Evolutionary conservation across 1,140 invertebrate genomes (phyloP).

Genomic region (Zaprionus ghesquierei): DNA sequence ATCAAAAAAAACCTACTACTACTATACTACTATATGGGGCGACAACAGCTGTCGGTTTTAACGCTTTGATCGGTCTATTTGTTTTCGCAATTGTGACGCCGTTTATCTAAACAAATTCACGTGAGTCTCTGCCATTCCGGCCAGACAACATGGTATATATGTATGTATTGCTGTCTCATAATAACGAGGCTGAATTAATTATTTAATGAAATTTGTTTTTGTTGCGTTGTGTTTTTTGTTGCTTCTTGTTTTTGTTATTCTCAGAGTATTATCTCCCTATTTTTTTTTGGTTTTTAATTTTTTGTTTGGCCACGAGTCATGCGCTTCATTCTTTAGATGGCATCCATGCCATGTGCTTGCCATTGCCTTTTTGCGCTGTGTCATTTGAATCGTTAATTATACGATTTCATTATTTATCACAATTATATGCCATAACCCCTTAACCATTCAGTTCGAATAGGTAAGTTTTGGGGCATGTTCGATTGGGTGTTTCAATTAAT

Average conservation of each 20-base stretch:
- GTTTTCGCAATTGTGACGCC: conserved; percentile 38
- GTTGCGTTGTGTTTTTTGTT: background rate
- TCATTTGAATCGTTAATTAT: conserved; percentile 39
- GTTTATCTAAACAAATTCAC: conserved; percentile 53
- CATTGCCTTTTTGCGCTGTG: conserved; percentile 1
- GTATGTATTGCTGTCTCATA: conserved; percentile 15
- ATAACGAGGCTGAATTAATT: conserved; percentile 47
- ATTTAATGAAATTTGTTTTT: conserved; percentile 40
- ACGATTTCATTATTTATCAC: conserved; percentile 38
- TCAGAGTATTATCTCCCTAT: too few relatives aligned
- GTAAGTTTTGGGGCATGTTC: background rate
- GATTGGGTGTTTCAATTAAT: background rate
- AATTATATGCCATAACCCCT: conserved; percentile 15
- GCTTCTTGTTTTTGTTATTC: conserved; percentile 1
- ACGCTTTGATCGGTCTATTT: conserved; percentile 21
- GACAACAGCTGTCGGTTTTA: conserved; percentile 15
- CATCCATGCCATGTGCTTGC: background rate
- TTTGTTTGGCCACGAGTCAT: conserved; percentile 36
- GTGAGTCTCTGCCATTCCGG: conserved; percentile 27
- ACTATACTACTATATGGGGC: too few relatives aligned
- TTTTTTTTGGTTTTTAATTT: conserved; percentile 11
- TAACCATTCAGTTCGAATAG: background rate
- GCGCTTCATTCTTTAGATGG: conserved; percentile 34
- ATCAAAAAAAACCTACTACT: too few relatives aligned
- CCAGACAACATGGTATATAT: conserved; percentile 5